Evolutionary conservation across 2,113 vertebrate species (phyloP).

Genomic region (Manacus vitellinus): DNA sequence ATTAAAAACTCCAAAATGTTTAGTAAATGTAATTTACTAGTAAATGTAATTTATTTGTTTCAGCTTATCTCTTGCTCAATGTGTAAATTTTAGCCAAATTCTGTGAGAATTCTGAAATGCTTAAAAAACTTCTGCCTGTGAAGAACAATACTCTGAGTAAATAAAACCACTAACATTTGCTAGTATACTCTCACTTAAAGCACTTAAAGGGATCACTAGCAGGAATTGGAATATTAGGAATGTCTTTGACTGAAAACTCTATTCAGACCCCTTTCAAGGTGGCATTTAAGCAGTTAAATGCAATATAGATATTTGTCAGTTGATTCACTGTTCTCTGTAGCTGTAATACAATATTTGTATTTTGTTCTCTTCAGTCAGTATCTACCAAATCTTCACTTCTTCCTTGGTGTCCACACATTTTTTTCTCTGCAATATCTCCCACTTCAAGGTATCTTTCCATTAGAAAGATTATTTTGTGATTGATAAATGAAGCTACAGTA

Average conservation of each 20-base stretch:
- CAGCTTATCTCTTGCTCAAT: not conserved
- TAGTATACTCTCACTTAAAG: not conserved
- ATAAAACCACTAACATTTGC: not conserved
- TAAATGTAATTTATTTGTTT: not conserved
- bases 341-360: not conserved
- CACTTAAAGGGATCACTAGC: not conserved
- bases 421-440: not conserved
- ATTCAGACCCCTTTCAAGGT: not conserved
- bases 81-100: not conserved
- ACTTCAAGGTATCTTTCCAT: not conserved
- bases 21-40: too few species aligned
- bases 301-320: not conserved
- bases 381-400: not conserved
- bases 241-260: not conserved
- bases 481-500: not conserved
- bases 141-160: not conserved
- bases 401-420: not conserved
- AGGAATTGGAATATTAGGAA: not conserved
- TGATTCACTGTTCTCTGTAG: not conserved
- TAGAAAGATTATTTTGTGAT: not conserved
- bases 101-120: not conserved
- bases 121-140: not conserved
- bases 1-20: not conserved
- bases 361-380: not conserved
- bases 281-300: not conserved